Percentiles rank a stretch among this genome's conserved stretches.
Evolutionary conservation across 2,797 vertebrate genomes (phyloP).

Genomic region (Gephyroberyx darwinii): DNA sequence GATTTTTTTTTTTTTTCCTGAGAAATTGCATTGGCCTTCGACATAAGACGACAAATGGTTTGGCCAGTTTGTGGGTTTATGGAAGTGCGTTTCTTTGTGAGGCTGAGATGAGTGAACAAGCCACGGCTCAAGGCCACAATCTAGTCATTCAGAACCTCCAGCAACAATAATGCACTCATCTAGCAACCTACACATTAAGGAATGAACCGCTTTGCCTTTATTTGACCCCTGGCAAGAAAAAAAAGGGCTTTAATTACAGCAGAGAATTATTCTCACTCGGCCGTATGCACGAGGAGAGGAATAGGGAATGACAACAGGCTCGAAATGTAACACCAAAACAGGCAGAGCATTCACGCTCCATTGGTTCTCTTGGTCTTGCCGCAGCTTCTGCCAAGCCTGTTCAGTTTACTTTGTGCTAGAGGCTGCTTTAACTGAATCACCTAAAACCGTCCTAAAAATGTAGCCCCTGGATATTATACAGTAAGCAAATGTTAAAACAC

Average conservation of each 20-base stretch:
- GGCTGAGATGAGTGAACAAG: conserved; percentile 27
- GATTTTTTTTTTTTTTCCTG: neutral
- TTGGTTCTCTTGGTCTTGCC: neutral
- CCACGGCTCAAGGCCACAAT: conserved; percentile 23
- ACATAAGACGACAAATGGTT: conserved; percentile 3
- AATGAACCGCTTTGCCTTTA: conserved; percentile 12
- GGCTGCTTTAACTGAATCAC: neutral
- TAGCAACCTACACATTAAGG: conserved; percentile 24
- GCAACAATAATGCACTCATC: conserved; percentile 22
- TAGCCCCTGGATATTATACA: conserved; percentile 6
- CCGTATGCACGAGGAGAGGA: conserved; percentile 21
- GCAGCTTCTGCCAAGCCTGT: conserved; percentile 8
- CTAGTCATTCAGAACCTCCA: conserved; percentile 22
- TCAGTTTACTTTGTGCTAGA: neutral
- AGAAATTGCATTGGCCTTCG: conserved; percentile 10
- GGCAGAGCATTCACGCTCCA: neutral
- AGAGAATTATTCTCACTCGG: conserved; percentile 28
- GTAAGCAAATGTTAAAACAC: conserved; percentile 2
- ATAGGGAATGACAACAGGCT: conserved; percentile 20
- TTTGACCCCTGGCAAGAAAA: conserved; percentile 29
- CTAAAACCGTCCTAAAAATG: neutral
- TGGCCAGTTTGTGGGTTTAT: neutral
- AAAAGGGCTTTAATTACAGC: conserved; percentile 37
- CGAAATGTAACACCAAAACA: conserved; percentile 19
- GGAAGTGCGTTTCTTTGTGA: conserved; percentile 19